phyloP scores from a whole-genome alignment of 2,113 vertebrate species.

The Hepsetus odoe region DNA sequence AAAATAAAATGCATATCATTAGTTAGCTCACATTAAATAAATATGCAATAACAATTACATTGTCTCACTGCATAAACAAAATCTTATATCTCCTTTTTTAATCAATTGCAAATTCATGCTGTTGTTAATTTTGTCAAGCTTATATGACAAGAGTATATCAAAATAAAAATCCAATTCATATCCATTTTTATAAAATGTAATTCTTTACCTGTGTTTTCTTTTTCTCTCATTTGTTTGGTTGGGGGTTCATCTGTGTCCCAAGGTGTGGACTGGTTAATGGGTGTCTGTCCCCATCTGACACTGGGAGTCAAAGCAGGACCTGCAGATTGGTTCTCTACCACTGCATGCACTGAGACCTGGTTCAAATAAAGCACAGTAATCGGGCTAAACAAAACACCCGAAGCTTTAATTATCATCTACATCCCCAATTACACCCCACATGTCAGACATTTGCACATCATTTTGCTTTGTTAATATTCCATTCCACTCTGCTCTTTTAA shows the following conservation, averaged over 20 bases:
- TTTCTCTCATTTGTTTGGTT: slow-evolving; percentile 93
- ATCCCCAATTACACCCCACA: slow-evolving; percentile 41
- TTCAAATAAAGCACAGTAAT: slow-evolving; percentile 31
- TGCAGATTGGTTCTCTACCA: slow-evolving; percentile 88
- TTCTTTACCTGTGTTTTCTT: slow-evolving; percentile 86
- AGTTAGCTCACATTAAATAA: too few species aligned
- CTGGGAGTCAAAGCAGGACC: slow-evolving; percentile 86
- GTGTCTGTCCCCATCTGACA: slow-evolving; percentile 96
- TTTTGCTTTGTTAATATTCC: slow-evolving; percentile 58
- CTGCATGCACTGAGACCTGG: slow-evolving; percentile 89
- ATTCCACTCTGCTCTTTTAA: slow-evolving; percentile 52
- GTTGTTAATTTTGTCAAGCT: too few species aligned
- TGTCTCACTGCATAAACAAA: too few species aligned
- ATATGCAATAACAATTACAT: too few species aligned
- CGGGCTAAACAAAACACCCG: slow-evolving; percentile 28
- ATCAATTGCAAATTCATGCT: too few species aligned
- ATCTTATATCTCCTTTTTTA: too few species aligned
- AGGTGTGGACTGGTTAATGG: slow-evolving; percentile 97
- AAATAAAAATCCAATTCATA: too few species aligned
- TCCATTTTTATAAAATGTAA: neutral
- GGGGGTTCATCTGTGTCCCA: slow-evolving; percentile 99
- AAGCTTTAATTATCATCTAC: slow-evolving; percentile 47
- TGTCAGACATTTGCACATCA: slow-evolving; percentile 47
- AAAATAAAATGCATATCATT: too few species aligned
- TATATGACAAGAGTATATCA: too few species aligned